phyloP scores from a whole-genome alignment of 1,140 invertebrate genomes.

The Doryteuthis pealeii region DNA sequence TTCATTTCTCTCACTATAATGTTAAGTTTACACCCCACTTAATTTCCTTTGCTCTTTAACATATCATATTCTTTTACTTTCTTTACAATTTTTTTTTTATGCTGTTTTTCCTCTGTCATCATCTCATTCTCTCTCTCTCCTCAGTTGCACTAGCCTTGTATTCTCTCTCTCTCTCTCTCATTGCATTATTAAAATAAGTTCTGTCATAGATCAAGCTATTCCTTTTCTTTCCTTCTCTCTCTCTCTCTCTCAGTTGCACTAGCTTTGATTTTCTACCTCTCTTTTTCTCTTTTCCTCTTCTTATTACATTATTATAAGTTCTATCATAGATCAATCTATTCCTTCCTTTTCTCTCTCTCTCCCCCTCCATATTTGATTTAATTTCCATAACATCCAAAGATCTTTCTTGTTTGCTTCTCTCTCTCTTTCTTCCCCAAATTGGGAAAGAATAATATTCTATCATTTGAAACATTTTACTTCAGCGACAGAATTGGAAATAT shows the following conservation, averaged over 20 bases:
- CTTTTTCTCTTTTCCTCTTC: slow-evolving; percentile 8
- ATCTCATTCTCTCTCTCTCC: neutral
- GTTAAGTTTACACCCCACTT: neutral
- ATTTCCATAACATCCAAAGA: too few species aligned
- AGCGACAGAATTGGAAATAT: too few species aligned
- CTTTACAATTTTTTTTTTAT: neutral
- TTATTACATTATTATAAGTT: too few species aligned
- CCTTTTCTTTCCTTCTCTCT: slow-evolving; percentile 1
- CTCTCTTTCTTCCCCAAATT: too few species aligned
- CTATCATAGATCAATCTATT: too few species aligned
- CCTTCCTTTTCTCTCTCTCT: too few species aligned
- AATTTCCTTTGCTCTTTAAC: neutral
- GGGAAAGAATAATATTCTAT: too few species aligned
- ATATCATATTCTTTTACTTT: slow-evolving; percentile 6
- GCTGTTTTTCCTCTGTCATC: neutral
- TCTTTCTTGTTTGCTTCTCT: too few species aligned
- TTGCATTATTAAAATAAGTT: neutral
- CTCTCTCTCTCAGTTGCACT: slow-evolving; percentile 3
- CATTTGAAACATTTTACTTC: too few species aligned
- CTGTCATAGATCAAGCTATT: too few species aligned
- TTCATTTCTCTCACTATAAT: slow-evolving; percentile 11
- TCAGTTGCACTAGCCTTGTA: too few species aligned
- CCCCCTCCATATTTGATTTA: too few species aligned
- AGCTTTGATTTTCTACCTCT: slow-evolving; percentile 18
- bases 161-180: neutral